Evolutionary conservation across 1,140 invertebrate species (phyloP).

Genomic region (Papilio aristodemus): DNA sequence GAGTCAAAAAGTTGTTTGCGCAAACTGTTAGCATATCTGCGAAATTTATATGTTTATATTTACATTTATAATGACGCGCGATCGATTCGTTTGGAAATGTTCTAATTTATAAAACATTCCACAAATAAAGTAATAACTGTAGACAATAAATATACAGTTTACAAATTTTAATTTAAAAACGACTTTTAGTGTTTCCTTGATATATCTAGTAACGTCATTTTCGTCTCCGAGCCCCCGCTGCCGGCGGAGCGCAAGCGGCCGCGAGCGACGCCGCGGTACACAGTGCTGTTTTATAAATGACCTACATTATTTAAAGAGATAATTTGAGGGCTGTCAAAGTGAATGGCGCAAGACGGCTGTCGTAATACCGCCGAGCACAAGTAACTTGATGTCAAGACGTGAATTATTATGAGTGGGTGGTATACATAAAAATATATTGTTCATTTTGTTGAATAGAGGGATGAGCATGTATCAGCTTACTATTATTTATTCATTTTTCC

Average conservation of each 20-base stretch:
- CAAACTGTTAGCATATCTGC: slow-evolving; percentile 27
- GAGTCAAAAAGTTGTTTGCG: slow-evolving; percentile 3
- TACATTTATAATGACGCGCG: slow-evolving; percentile 2
- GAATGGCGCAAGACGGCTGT: slow-evolving; percentile 44
- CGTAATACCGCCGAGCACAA: slow-evolving; percentile 30
- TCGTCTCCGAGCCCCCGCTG: no score
- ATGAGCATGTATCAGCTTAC: no score
- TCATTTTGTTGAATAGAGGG: no score
- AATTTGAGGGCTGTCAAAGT: slow-evolving; percentile 53
- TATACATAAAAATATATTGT: not conserved
- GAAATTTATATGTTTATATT: slow-evolving; percentile 32
- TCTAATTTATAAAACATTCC: slow-evolving; percentile 7
- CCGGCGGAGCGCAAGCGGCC: no score
- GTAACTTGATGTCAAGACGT: not conserved
- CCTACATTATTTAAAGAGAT: slow-evolving; percentile 46
- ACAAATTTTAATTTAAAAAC: no score
- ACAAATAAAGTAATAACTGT: no score
- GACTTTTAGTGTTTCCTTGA: no score
- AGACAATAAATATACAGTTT: no score
- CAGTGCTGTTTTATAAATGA: slow-evolving; percentile 38
- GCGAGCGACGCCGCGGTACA: no score
- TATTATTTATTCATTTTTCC: no score
- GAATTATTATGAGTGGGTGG: not conserved
- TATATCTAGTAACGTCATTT: no score
- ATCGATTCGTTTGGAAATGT: not conserved